Evolutionary conservation across 1,140 invertebrate species (phyloP).

Genomic region (Apocrypta bakeri): DNA sequence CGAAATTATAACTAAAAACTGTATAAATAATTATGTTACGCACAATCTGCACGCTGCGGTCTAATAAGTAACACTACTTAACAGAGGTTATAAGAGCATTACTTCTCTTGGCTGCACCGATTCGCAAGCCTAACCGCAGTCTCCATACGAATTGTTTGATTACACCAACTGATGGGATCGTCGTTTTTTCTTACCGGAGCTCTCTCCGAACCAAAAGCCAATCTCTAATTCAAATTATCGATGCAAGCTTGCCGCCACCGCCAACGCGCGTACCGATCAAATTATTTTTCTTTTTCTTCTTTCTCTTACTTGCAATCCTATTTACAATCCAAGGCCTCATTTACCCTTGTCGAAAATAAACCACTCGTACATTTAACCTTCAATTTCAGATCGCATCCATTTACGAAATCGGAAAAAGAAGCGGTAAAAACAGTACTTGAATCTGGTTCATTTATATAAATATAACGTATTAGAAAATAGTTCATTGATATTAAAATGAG

Average conservation of each 20-base stretch:
- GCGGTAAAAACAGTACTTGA: too few species aligned
- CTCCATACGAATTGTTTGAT: slow-evolving; percentile 24
- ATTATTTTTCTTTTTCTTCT: background rate
- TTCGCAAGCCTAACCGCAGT: background rate
- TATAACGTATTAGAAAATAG: too few species aligned
- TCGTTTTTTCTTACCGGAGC: background rate
- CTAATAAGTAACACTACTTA: background rate
- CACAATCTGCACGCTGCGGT: slow-evolving; percentile 13
- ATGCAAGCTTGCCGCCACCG: slow-evolving; percentile 13
- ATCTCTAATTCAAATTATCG: slow-evolving; percentile 29
- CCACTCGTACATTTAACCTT: slow-evolving; percentile 20
- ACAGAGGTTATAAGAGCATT: slow-evolving; percentile 7
- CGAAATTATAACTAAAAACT: background rate
- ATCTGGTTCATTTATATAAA: too few species aligned
- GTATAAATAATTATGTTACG: slow-evolving; percentile 8
- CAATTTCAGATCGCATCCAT: background rate
- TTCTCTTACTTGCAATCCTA: background rate
- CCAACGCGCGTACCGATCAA: slow-evolving; percentile 18
- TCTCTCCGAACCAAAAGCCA: background rate
- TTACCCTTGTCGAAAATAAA: slow-evolving; percentile 18
- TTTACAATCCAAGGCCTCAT: slow-evolving; percentile 20
- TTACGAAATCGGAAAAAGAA: background rate
- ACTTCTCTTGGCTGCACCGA: background rate
- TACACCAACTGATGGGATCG: slow-evolving; percentile 3
- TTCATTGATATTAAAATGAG: too few species aligned